phyloP scores from a whole-genome alignment of 2,113 vertebrate species.

The Coptodon bakossiorum region DNA sequence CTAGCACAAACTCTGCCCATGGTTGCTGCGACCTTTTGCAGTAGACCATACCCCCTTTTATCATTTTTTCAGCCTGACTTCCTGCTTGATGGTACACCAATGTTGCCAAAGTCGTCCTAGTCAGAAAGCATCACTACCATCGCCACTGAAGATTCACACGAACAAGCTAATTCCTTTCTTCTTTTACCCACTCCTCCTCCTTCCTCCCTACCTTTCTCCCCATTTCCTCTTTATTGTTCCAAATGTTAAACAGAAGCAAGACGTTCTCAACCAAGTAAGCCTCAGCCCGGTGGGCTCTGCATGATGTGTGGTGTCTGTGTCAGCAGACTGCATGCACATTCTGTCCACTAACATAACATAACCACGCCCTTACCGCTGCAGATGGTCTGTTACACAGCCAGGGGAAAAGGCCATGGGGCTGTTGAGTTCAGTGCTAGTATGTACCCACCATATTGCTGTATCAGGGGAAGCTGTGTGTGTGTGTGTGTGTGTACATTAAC shows the following conservation, averaged over 20 bases:
- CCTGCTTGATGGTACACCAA: not conserved
- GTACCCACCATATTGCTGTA: not conserved
- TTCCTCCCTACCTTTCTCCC: not conserved
- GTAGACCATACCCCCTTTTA: not conserved
- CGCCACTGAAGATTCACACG: not conserved
- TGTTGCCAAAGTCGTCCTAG: not conserved
- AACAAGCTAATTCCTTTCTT: slow-evolving; percentile 34
- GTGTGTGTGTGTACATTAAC: not conserved
- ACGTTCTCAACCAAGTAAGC: slow-evolving; percentile 83
- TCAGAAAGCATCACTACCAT: not conserved
- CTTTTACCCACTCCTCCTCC: slow-evolving; percentile 19
- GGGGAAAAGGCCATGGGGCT: not conserved
- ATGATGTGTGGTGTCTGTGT: slow-evolving; percentile 71
- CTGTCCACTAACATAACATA: slow-evolving; percentile 38
- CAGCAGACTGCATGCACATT: slow-evolving; percentile 60
- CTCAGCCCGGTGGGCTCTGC: slow-evolving; percentile 54
- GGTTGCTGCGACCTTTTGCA: not conserved
- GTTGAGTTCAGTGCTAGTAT: not conserved
- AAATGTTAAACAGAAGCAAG: slow-evolving; percentile 75
- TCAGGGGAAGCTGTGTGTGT: not conserved
- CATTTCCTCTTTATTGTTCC: not conserved
- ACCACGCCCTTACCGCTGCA: slow-evolving; percentile 10
- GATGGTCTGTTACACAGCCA: slow-evolving; percentile 7
- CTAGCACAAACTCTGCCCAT: not conserved
- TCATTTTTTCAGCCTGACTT: not conserved